phyloP scores from a whole-genome alignment of 2,797 vertebrate genomes.

The Enteromius treurensis region DNA sequence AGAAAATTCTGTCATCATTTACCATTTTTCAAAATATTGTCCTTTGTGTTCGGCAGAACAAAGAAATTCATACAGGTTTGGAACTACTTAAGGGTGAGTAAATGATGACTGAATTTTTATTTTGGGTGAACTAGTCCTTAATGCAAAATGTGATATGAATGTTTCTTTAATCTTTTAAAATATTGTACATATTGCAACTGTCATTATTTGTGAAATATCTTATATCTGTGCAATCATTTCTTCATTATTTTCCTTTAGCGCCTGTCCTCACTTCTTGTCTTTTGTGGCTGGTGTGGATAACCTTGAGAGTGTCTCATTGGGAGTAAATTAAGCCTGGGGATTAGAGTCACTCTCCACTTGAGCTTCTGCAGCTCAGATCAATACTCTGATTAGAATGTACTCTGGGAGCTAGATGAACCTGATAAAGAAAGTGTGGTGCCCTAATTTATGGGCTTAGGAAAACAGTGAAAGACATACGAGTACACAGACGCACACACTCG shows the following conservation, averaged over 20 bases:
- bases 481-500: conserved; percentile 4
- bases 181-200: background rate
- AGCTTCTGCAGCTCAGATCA: conserved; percentile 70
- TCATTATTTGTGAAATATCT: background rate
- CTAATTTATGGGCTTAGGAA: conserved; percentile 71
- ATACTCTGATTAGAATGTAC: conserved; percentile 76
- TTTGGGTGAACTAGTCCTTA: too few relatives aligned
- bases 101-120: too few relatives aligned
- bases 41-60: too few relatives aligned
- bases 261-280: conserved; percentile 21
- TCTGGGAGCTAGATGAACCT: conserved; percentile 73
- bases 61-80: too few relatives aligned
- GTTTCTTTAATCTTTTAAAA: background rate
- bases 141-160: background rate
- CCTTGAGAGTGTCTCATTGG: conserved; percentile 73
- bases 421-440: conserved; percentile 64
- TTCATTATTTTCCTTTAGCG: background rate
- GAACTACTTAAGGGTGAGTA: too few relatives aligned
- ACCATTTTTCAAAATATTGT: too few relatives aligned
- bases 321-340: conserved; percentile 74
- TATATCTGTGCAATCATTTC: background rate
- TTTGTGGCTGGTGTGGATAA: conserved; percentile 59
- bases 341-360: conserved; percentile 70
- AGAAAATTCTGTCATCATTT: too few relatives aligned
- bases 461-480: conserved; percentile 11